Base-by-base conservation (phyloP, 2,113 vertebrate species). In the rat (Rattus norvegicus) region DNA sequence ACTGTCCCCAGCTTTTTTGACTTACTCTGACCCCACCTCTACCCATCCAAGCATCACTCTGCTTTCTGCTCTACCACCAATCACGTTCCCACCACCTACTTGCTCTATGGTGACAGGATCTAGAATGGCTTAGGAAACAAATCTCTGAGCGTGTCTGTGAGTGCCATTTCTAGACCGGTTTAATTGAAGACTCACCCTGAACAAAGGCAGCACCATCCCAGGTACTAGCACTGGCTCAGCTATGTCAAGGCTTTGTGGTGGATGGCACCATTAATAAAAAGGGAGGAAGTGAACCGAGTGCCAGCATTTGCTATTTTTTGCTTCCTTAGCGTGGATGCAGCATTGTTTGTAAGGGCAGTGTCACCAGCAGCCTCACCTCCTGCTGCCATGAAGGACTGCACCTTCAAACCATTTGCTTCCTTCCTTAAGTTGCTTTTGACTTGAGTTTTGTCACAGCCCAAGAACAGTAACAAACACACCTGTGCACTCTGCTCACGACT, bases 61-160 rank as follows among this genome's bases (percentile, higher is more conserved):
- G 28, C 30, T 79, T 92, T 65, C 92, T 63, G 12, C n/a, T 10
- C 81, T 16, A 20, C 52, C 26, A 12, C 56, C 30, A 59, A 5
- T 56, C 52, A 28, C 5, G 2, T 5, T 1, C 39, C 26, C 14
- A 9, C 1, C 8, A 24, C 20, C 22, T 2, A 7, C 52, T 17
- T 1, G 10, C 52, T 75, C 39, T 75, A 26, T 36, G 22, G 20
- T 17, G 33, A 28, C 86, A 56, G 67, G 24, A 36, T 88, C 33
- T 72, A 72, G 22, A 28, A 56, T 88, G 49, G 54, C 33, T 14
- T 72, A 72, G 67, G 47, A 72, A 49, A 56, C 86, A 72, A n/a
- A 88, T 67, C 86, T 88, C 52, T 47, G 13, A 8, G 30, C 0
- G 7, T 17, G 12, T 39, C 65, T 70, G 49, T n/a, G 65, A 70